Evolutionary conservation across 2,888 invertebrate species (phyloP), one percentile per base, ranked within the genome.

Genomic region (Ditylenchus weischeri): DNA sequence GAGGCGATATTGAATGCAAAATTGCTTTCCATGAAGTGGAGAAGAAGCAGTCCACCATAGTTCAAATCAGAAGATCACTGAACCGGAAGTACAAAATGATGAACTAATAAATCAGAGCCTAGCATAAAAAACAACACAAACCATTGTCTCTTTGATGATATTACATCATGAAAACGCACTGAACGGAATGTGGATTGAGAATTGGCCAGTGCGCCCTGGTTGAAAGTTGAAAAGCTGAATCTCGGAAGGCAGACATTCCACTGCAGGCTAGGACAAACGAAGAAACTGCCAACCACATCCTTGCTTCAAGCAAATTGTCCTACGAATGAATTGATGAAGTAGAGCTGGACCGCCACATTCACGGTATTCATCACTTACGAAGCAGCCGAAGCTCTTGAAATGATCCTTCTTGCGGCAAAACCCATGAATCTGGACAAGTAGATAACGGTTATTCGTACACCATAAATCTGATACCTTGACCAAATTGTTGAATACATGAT

Each of bases 121-220:
- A 73, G 77, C 57, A 66, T 65, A 62, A 73, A 29, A 47, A 76
- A 68, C n/a, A 57, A 65, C n/a, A 47, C 54, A 21, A 49, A 65
- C 62, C 23, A 66, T 54, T 49, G 64, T 66, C 8, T 66, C 67
- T 43, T 66, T 66, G 18, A 66, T 49, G 63, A 78, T 74, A 69
- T 76, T 78, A n/a, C 47, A 69, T 66, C 70, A 67, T 65, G 43
- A 76, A 69, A 29, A 76, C 73, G 61, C 76, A 76, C 64, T 76
- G 76, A 13, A 78, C 69, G 21, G 72, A 69, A 35, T 69, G 62
- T 18, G 43, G 35, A 21, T 50, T 57, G 38, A 38, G 38, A 38
- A n/a, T 38, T 38, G 35, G 36, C 62, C 19, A 49, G 7, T 49
- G 35, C 19, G 18, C 0, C 13, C 19, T 23, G 48, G 49, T 64